These are phyloP conservation scores for Pollicipes pollicipes DNA, from an alignment of 1,140 invertebrate species.

Conservation along the genomic window DNA sequence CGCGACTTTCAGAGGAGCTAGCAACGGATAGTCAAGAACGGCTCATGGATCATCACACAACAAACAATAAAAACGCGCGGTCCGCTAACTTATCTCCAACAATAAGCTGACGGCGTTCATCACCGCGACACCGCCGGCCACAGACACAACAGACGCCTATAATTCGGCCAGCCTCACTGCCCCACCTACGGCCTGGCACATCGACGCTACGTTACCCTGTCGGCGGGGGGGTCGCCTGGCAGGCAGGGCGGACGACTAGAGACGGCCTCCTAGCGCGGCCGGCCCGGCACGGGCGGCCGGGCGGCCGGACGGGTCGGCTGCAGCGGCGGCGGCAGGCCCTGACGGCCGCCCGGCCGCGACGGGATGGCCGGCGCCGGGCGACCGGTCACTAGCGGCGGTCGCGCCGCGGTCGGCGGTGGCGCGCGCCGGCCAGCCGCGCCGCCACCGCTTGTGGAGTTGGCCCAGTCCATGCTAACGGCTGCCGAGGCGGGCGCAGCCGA, in stretches of 20 bases:
- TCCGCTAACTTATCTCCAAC: too few relatives aligned
- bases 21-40: too few relatives aligned
- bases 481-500: conserved; percentile 58
- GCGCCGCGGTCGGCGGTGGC: conserved; percentile 15
- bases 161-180: neutral
- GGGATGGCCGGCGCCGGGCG: conserved; percentile 29
- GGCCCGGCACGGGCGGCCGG: neutral
- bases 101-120: neutral
- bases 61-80: too few relatives aligned
- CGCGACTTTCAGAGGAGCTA: too few relatives aligned
- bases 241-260: too few relatives aligned
- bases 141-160: neutral
- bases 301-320: neutral
- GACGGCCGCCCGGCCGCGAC: conserved; percentile 25
- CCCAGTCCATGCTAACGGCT: conserved; percentile 35
- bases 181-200: neutral
- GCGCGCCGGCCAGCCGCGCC: conserved; percentile 20
- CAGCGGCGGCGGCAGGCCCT: conserved; percentile 56
- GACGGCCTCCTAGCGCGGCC: neutral
- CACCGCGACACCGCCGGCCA: neutral
- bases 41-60: too few relatives aligned
- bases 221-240: too few relatives aligned
- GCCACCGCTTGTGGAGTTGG: conserved; percentile 36
- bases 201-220: neutral
- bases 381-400: conserved; percentile 19